Percentiles rank a stretch among this genome's conserved stretches.
These are phyloP conservation scores for Sphenopsis melanotis DNA, from an alignment of 2,797 vertebrate genomes.

Conservation along the genomic window DNA sequence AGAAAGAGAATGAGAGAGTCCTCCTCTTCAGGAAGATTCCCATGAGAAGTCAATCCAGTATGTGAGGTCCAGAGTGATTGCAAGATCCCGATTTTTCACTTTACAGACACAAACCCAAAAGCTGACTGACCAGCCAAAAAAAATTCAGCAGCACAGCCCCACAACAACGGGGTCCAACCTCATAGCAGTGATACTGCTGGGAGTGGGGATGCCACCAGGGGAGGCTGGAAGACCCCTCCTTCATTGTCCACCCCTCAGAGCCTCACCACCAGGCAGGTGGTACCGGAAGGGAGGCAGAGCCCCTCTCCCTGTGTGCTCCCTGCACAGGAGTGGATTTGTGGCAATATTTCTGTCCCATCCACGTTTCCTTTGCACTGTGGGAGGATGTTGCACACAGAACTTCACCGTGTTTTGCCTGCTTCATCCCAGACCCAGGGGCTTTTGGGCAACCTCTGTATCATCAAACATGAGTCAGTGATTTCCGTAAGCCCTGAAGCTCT, in stretches of 20 bases:
- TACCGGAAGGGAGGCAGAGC: neutral
- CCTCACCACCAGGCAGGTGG: accelerated
- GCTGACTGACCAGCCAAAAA: accelerated
- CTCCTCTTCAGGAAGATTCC: neutral
- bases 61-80: neutral
- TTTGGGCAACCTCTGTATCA: neutral
- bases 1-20: neutral
- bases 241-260: accelerated
- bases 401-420: neutral
- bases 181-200: accelerated
- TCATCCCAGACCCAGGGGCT: neutral
- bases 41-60: neutral
- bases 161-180: accelerated
- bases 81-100: neutral
- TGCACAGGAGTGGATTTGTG: neutral
- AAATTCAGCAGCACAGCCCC: neutral
- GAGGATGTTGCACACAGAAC: neutral
- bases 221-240: neutral
- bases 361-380: accelerated
- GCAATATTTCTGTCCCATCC: neutral
- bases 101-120: neutral
- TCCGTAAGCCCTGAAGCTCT: neutral
- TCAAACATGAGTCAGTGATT: neutral
- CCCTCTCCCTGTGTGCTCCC: neutral
- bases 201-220: accelerated